A percentile compares a stretch with the other conserved stretches of the same genome.
phyloP scores from a whole-genome alignment of 2,113 vertebrate species.

The Oncorhynchus kisutch region DNA sequence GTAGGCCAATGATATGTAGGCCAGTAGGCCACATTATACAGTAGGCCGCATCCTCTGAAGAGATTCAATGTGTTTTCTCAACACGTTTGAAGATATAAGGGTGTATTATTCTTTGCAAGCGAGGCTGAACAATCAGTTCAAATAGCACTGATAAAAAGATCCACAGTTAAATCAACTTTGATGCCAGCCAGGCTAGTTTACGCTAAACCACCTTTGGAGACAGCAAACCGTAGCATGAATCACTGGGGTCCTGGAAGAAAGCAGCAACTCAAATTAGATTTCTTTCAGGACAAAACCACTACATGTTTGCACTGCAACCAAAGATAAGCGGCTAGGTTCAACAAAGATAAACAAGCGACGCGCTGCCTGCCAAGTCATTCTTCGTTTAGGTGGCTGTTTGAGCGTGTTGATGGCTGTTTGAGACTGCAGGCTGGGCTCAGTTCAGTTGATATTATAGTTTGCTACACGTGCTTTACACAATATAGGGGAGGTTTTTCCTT shows the following conservation, averaged over 20 bases:
- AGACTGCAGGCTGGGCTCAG: background rate
- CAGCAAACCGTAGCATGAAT: background rate
- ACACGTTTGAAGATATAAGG: background rate
- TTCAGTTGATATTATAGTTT: no score
- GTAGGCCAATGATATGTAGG: no score
- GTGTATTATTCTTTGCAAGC: background rate
- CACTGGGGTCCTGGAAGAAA: background rate
- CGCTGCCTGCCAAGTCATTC: background rate
- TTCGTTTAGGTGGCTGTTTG: background rate
- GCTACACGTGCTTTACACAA: no score
- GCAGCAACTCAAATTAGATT: background rate
- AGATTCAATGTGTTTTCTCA: background rate
- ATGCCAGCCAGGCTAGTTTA: background rate
- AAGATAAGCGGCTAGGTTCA: background rate
- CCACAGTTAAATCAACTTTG: background rate
- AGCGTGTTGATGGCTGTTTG: background rate
- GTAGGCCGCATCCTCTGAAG: background rate
- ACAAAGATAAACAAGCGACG: background rate
- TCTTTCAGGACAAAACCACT: background rate
- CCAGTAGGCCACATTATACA: background rate
- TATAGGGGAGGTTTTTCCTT: no score
- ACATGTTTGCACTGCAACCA: background rate
- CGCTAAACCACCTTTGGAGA: background rate
- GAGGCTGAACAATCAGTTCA: background rate
- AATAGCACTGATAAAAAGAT: background rate